Conservation (phyloP, 2,113 vertebrate genomes). For the Boulengerochromis microlepis region DNA sequence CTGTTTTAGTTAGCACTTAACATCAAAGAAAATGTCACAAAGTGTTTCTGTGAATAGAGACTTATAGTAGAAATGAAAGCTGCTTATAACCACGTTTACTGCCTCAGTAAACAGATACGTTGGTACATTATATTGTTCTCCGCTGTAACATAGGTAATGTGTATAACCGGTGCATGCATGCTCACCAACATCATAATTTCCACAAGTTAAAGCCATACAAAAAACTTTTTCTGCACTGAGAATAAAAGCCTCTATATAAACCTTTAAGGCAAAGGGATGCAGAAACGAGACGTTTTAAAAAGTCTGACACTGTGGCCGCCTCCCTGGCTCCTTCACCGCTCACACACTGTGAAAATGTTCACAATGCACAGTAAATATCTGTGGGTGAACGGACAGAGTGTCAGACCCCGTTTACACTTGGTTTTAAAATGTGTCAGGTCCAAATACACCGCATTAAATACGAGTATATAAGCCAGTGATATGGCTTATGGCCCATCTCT, state of each 20-base stretch:
- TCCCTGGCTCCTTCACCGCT: neutral
- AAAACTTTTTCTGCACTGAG: constrained; percentile 30
- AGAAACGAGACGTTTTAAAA: neutral
- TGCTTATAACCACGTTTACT: constrained; percentile 60
- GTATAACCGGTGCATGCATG: constrained; percentile 24
- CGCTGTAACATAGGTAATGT: constrained; percentile 28
- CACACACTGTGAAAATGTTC: neutral
- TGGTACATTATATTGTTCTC: constrained; percentile 24
- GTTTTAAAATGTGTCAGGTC: neutral
- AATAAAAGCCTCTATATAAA: neutral
- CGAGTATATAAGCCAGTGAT: neutral
- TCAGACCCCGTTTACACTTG: neutral
- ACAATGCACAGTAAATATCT: neutral
- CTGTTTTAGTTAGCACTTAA: constrained; percentile 45
- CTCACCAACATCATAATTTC: constrained; percentile 19
- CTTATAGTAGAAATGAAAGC: constrained; percentile 44
- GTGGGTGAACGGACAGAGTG: neutral
- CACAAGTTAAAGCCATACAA: constrained; percentile 55
- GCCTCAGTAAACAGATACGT: constrained; percentile 16
- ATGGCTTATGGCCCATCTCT: neutral
- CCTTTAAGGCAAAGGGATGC: neutral
- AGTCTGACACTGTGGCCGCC: neutral
- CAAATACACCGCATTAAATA: neutral
- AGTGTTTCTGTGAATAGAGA: constrained; percentile 41
- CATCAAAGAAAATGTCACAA: constrained; percentile 17